phyloP scores from a whole-genome alignment of 1,140 invertebrate genomes.

The Oncopodura yosiiana region DNA sequence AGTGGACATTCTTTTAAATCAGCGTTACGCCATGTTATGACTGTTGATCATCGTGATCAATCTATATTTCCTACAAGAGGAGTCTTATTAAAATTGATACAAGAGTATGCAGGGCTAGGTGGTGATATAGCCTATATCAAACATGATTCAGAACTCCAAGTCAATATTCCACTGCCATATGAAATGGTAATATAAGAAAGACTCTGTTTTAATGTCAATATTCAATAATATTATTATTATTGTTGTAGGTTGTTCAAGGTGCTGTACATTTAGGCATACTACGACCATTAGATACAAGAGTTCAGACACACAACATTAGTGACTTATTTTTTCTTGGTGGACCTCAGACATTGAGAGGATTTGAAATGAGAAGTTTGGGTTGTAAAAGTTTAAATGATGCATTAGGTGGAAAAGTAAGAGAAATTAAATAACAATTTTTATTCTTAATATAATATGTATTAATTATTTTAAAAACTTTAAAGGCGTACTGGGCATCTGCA shows the following conservation, averaged over 20 bases:
- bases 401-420: conserved; percentile 50
- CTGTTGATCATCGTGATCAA: conserved; percentile 67
- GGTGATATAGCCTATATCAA: conserved; percentile 77
- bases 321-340: conserved; percentile 83
- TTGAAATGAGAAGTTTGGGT: conserved; percentile 67
- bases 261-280: conserved; percentile 60
- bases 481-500: conserved; percentile 68
- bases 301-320: conserved; percentile 52
- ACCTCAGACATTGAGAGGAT: conserved; percentile 70
- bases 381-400: conserved; percentile 62
- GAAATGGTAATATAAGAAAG: conserved; percentile 63
- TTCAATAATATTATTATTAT: conserved; percentile 1
- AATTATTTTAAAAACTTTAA: conserved; percentile 29
- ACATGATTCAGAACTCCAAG: conserved; percentile 66
- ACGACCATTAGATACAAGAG: conserved; percentile 42
- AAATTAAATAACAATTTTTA: neutral
- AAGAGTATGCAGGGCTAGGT: conserved; percentile 76
- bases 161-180: conserved; percentile 56
- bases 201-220: conserved; percentile 37
- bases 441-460: neutral
- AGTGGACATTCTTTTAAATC: conserved; percentile 78
- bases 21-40: conserved; percentile 62
- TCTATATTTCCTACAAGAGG: conserved; percentile 64
- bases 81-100: conserved; percentile 53
- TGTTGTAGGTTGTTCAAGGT: conserved; percentile 60